Evolutionary conservation across 1,140 invertebrate genomes (phyloP).

Genomic region (Nebria ingens): DNA sequence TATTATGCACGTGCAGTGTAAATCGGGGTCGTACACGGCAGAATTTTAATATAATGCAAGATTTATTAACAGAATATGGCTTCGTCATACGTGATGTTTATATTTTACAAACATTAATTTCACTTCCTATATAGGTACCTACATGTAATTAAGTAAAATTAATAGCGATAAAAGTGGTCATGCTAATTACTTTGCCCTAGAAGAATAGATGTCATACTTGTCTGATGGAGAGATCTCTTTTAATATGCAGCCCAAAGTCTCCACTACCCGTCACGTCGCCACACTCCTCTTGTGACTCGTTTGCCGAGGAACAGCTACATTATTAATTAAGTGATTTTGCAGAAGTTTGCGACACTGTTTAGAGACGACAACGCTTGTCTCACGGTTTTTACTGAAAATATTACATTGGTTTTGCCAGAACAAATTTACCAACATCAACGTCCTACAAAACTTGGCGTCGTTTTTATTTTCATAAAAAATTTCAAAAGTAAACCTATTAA

Average conservation of each 20-base stretch:
- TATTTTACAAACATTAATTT: background rate
- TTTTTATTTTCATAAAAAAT: no score
- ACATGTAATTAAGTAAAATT: background rate
- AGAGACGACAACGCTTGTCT: background rate
- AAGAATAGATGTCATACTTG: background rate
- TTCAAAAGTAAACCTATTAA: no score
- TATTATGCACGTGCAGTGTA: background rate
- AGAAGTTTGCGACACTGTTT: background rate
- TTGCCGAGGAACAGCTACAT: no score
- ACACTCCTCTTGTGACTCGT: no score
- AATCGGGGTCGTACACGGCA: background rate
- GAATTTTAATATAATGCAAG: background rate
- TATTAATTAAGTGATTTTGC: background rate
- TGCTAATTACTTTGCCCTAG: background rate
- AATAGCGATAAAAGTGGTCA: background rate
- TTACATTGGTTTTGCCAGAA: no score
- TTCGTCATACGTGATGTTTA: background rate
- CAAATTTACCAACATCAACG: no score
- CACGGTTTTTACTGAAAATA: background rate
- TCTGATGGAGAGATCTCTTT: background rate
- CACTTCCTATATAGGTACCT: no score
- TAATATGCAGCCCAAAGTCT: background rate
- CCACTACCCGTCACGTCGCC: background rate
- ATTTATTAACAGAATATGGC: background rate
- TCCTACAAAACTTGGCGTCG: no score